A percentile compares a stretch with the other conserved stretches of the same genome.
Conservation (phyloP, 2,113 vertebrate genomes). For the Vulpes lagopus region DNA sequence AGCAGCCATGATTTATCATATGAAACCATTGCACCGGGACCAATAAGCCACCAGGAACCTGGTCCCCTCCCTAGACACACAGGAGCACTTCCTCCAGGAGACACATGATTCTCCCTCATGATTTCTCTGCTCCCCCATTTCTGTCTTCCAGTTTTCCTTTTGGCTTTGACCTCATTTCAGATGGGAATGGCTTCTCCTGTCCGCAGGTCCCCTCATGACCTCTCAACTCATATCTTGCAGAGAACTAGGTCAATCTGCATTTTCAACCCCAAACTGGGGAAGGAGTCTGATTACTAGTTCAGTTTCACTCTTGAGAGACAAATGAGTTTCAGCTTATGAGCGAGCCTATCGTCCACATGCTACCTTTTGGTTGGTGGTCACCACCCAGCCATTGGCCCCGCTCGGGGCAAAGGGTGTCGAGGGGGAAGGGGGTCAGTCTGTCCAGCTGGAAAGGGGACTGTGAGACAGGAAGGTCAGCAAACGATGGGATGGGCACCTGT, state of each 20-base stretch:
- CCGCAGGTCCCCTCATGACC: neutral
- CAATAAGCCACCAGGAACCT: neutral
- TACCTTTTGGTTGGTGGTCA: neutral
- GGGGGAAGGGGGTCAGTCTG: accelerated
- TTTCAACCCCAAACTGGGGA: neutral
- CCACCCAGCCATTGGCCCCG: neutral
- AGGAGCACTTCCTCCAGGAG: neutral
- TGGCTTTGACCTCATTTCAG: neutral
- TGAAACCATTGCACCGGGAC: neutral
- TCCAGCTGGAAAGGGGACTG: neutral
- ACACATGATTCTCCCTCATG: neutral
- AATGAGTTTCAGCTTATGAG: neutral
- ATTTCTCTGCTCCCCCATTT: neutral
- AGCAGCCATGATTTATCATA: no score
- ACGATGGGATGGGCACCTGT: neutral
- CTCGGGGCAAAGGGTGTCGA: accelerated
- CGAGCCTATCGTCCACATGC: neutral
- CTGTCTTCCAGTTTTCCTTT: neutral
- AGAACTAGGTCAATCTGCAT: neutral
- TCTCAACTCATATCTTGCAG: neutral
- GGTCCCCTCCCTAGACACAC: accelerated
- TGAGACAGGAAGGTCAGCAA: accelerated
- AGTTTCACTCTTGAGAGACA: neutral
- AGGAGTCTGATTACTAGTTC: no score
- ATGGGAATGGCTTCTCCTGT: neutral